These are phyloP conservation scores for Riparia riparia DNA, from an alignment of 2,113 vertebrate genomes.

Conservation along the genomic window DNA sequence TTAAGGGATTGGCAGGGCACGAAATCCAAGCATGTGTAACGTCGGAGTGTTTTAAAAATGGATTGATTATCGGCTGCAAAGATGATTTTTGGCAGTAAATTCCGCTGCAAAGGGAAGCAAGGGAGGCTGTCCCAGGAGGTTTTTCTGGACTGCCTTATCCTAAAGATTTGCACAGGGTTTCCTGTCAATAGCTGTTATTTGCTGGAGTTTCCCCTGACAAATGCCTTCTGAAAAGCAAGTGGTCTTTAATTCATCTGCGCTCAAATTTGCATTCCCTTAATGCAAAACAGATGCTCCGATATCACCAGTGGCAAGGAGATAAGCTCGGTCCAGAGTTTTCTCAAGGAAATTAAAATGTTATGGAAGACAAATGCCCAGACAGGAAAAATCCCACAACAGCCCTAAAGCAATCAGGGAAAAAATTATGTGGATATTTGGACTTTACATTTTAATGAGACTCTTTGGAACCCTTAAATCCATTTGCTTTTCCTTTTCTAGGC, in stretches of 20 bases:
- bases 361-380: neutral
- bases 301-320: neutral
- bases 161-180: neutral
- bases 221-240: neutral
- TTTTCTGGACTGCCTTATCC: neutral
- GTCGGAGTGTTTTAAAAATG: neutral
- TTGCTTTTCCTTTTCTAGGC: neutral
- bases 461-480: slow-evolving; percentile 7
- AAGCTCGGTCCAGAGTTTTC: neutral
- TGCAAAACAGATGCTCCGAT: neutral
- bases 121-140: neutral
- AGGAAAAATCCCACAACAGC: neutral
- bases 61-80: neutral
- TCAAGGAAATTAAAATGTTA: slow-evolving; percentile 15
- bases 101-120: neutral
- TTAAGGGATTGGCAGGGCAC: fast-evolving
- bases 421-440: slow-evolving; percentile 15
- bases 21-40: neutral
- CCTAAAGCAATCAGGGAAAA: slow-evolving; percentile 20
- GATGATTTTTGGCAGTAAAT: neutral
- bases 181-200: neutral
- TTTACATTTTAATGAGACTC: slow-evolving; percentile 48
- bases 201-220: neutral
- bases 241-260: neutral
- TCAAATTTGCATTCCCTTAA: neutral